A percentile compares a stretch with the other conserved stretches of the same genome.
These are phyloP conservation scores for Drosophila oshimai DNA, from an alignment of 1,140 invertebrate genomes.

Conservation along the genomic window DNA sequence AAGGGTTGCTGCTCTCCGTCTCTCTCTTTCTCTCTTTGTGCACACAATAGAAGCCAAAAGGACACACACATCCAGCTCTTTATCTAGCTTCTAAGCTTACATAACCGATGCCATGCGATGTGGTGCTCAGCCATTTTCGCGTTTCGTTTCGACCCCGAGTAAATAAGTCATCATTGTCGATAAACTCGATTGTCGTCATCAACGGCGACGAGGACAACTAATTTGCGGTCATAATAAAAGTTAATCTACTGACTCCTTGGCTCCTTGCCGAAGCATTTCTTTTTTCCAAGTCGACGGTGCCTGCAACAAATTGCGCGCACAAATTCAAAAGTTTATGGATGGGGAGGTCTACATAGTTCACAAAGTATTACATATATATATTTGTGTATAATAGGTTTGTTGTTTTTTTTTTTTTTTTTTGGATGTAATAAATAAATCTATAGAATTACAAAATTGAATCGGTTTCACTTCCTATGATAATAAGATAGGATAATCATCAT, in stretches of 20 bases:
- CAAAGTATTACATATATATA: too few relatives aligned
- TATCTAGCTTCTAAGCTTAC: conserved; percentile 47
- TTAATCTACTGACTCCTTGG: conserved; percentile 79
- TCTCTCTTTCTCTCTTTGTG: neutral
- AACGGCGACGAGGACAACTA: conserved; percentile 80
- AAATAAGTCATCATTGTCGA: conserved; percentile 80
- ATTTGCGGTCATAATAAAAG: conserved; percentile 83
- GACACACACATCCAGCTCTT: conserved; percentile 25
- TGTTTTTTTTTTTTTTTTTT: too few relatives aligned
- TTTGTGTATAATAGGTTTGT: too few relatives aligned
- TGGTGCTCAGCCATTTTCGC: conserved; percentile 25
- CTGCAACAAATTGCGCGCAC: conserved; percentile 55
- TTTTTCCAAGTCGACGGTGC: conserved; percentile 10
- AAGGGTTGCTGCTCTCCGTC: conserved; percentile 51
- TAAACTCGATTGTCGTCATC: conserved; percentile 72
- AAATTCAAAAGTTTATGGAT: conserved; percentile 27
- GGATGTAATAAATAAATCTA: too few relatives aligned
- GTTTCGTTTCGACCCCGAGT: conserved; percentile 40
- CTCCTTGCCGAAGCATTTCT: conserved; percentile 18
- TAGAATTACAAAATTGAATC: too few relatives aligned
- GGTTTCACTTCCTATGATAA: too few relatives aligned
- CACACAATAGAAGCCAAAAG: conserved; percentile 66
- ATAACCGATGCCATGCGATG: too few relatives aligned
- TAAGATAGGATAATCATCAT: too few relatives aligned
- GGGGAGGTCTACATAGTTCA: neutral